Percentiles rank a stretch among this genome's conserved stretches.
phyloP scores from a whole-genome alignment of 2,113 vertebrate species.

The Vireo altiloquus region DNA sequence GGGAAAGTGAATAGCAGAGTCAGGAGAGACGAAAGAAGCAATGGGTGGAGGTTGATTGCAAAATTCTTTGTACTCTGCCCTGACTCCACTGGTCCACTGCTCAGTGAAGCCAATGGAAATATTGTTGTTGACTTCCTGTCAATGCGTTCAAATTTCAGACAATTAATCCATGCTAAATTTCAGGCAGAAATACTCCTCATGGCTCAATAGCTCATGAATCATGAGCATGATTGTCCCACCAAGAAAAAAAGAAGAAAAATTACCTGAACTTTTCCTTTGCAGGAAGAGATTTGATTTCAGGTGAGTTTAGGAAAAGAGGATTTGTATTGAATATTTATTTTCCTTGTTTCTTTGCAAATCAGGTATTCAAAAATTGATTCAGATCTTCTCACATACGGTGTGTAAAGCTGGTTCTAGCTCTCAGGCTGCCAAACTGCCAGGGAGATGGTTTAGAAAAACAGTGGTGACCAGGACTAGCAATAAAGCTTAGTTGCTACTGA shows the following conservation, averaged over 20 bases:
- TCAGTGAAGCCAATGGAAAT: neutral
- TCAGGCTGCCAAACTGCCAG: neutral
- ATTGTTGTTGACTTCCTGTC: neutral
- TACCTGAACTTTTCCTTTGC: neutral
- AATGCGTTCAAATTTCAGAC: neutral
- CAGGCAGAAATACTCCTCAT: neutral
- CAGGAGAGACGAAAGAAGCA: neutral
- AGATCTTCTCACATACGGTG: neutral
- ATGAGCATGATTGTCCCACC: neutral
- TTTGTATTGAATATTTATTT: neutral
- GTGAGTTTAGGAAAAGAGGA: neutral
- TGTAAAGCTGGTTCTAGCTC: neutral
- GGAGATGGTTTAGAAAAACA: neutral
- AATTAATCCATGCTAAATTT: neutral
- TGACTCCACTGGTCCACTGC: neutral
- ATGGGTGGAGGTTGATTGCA: neutral
- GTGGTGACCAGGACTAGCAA: constrained; percentile 16
- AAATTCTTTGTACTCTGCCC: neutral
- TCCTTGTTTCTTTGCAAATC: neutral
- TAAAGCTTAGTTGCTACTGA: neutral
- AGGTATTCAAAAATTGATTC: neutral
- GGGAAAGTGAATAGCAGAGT: neutral
- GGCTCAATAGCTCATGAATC: neutral
- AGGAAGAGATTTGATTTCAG: neutral
- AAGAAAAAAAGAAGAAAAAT: neutral